Base-by-base conservation (phyloP, 2,113 vertebrate species). In the Reinhardtius hippoglossoides region DNA sequence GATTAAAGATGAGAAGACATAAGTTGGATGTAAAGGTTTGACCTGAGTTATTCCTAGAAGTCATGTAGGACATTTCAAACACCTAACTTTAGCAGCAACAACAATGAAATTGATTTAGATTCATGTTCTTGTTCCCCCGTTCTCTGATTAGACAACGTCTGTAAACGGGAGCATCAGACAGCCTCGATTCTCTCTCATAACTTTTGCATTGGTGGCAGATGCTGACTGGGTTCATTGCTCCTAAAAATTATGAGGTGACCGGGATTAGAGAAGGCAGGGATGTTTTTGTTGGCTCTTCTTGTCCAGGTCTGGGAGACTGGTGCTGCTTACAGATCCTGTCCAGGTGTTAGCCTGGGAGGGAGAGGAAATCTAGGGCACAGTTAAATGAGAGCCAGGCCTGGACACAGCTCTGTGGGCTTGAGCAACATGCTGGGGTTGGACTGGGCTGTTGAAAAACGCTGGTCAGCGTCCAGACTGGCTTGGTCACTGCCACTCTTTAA, bases 291-390 rank as follows among this genome's bases (percentile, higher is more conserved):
- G 42, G 42, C 5, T 77, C 87, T 81, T 78, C 76, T 58, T 4
- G 56, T 71, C 26, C 44, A 80, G 48, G 65, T 48, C 68, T 70
- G 57, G 64, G 67, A 54, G 61, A 26, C 35, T 78, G 70, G 61
- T 76, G 57, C 72, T 71, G 68, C 71, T 83, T 57, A 60, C 74
- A 80, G 80, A 92, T 91, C 73, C 71, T 83, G 57, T 74, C 70
- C 87, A 91, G 86, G 88, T 92, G 88, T 87, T 83, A 54, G 86
- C 76, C 89, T 71, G 57, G 75, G 50, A 88, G 86, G 70, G 70
- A 78, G 71, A 84, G 76, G 68, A 71, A 79, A 74, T 78, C 44
- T 74, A 44, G 70, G 78, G 57, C 52, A 74, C 16, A 37, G 62
- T 54, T 57, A 85, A 88, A 91, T 79, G 69, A 81, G 66, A 87